Evolutionary conservation across 2,113 vertebrate genomes (phyloP).

Genomic region (Takifugu bimaculatus): DNA sequence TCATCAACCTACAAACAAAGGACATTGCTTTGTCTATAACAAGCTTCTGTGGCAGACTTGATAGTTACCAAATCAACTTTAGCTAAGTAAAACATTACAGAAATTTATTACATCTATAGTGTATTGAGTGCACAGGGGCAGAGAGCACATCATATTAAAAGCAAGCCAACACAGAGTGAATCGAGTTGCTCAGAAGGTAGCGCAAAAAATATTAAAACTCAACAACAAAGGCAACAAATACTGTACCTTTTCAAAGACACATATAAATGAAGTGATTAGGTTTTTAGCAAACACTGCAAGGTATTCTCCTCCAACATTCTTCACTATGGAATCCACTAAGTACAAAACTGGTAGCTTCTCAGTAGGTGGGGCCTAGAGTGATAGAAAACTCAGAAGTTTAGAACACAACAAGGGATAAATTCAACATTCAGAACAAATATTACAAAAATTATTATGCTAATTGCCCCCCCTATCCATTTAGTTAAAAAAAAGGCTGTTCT

Average conservation of each 20-base stretch:
- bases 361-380: slow-evolving; percentile 88
- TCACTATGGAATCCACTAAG: slow-evolving; percentile 99
- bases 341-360: slow-evolving; percentile 99
- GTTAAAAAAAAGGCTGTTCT: not conserved
- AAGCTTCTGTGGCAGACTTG: not conserved
- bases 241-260: slow-evolving; percentile 99
- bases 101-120: slow-evolving; percentile 26
- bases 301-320: slow-evolving; percentile 99
- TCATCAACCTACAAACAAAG: slow-evolving; percentile 97
- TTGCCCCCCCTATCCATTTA: not conserved
- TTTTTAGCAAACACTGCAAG: slow-evolving; percentile 99
- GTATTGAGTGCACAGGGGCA: slow-evolving; percentile 20
- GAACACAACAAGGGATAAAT: slow-evolving; percentile 80
- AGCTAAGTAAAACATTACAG: not conserved
- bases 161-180: slow-evolving; percentile 47
- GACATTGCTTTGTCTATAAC: slow-evolving; percentile 78
- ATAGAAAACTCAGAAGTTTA: slow-evolving; percentile 99
- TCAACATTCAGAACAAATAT: slow-evolving; percentile 56
- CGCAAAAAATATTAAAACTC: slow-evolving; percentile 27
- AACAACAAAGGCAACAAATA: slow-evolving; percentile 45
- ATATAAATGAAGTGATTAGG: slow-evolving; percentile 99
- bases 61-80: not conserved
- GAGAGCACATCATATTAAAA: slow-evolving; percentile 30
- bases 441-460: slow-evolving; percentile 13
- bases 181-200: slow-evolving; percentile 24